Evolutionary conservation across 2,888 invertebrate species (phyloP).

Genomic region (Cordylochernes scorpioides): DNA sequence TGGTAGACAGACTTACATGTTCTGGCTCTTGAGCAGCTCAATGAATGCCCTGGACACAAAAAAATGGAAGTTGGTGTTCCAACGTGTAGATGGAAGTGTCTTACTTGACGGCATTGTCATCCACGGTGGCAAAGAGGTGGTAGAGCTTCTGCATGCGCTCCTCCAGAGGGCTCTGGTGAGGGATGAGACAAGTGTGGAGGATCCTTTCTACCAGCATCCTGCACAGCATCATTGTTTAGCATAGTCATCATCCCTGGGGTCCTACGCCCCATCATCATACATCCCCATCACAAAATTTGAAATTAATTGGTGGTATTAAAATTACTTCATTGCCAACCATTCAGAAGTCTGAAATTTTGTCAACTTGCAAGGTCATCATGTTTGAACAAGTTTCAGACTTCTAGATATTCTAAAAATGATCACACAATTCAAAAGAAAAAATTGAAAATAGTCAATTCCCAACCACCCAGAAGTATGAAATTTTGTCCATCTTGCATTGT

Average conservation of each 20-base stretch:
- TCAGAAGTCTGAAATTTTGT: too few species aligned
- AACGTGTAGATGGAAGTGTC: conserved; percentile 6
- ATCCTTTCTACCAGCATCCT: conserved; percentile 62
- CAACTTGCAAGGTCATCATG: too few species aligned
- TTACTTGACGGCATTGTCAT: conserved; percentile 66
- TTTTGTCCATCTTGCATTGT: too few species aligned
- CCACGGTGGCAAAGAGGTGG: conserved; percentile 68
- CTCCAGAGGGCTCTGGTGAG: conserved; percentile 56
- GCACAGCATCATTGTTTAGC: conserved; percentile 6
- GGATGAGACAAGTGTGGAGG: conserved; percentile 75
- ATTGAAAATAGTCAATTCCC: too few species aligned
- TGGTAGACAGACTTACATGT: conserved; percentile 12
- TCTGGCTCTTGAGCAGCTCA: conserved; percentile 46
- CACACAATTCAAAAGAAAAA: too few species aligned
- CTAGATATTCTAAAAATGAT: too few species aligned
- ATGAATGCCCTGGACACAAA: conserved; percentile 36
- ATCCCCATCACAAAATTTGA: not conserved
- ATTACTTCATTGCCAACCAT: too few species aligned
- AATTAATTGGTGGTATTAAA: too few species aligned
- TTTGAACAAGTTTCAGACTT: too few species aligned
- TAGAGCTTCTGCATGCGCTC: conserved; percentile 79
- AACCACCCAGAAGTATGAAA: too few species aligned
- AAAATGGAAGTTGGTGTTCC: not conserved
- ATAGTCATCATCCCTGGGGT: too few species aligned
- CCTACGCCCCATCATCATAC: too few species aligned